Conservation (phyloP, 2,888 invertebrate species). For the Allophyes oxyacanthae region DNA sequence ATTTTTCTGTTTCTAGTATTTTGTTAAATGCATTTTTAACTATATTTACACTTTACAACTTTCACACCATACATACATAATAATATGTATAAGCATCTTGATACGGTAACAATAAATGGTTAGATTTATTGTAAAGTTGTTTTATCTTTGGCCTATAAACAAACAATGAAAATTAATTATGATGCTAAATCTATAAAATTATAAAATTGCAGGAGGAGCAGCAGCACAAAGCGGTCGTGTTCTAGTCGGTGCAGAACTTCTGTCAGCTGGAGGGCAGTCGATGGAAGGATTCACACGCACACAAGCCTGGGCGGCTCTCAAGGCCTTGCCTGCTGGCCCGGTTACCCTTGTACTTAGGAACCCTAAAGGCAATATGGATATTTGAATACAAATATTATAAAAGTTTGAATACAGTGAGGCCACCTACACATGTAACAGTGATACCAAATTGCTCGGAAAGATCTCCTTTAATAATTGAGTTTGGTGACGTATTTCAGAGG, state of each 20-base stretch:
- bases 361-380: constrained; percentile 64
- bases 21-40: no score
- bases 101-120: no score
- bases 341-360: constrained; percentile 90
- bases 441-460: constrained; percentile 40
- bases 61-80: no score
- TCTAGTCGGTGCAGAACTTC: constrained; percentile 95
- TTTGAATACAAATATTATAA: constrained; percentile 33
- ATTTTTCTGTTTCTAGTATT: no score
- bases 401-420: constrained; percentile 31
- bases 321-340: constrained; percentile 95
- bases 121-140: no score
- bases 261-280: constrained; percentile 94
- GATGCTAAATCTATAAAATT: neutral
- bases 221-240: constrained; percentile 96
- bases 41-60: no score
- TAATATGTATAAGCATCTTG: no score
- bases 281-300: constrained; percentile 96
- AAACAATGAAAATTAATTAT: neutral
- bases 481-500: constrained; percentile 59
- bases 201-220: constrained; percentile 93
- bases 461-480: constrained; percentile 60
- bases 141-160: no score
- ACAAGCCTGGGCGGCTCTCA: constrained; percentile 98
- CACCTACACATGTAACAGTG: constrained; percentile 26